Conservation (phyloP, 2,888 invertebrate species). For the Tuta absoluta region DNA sequence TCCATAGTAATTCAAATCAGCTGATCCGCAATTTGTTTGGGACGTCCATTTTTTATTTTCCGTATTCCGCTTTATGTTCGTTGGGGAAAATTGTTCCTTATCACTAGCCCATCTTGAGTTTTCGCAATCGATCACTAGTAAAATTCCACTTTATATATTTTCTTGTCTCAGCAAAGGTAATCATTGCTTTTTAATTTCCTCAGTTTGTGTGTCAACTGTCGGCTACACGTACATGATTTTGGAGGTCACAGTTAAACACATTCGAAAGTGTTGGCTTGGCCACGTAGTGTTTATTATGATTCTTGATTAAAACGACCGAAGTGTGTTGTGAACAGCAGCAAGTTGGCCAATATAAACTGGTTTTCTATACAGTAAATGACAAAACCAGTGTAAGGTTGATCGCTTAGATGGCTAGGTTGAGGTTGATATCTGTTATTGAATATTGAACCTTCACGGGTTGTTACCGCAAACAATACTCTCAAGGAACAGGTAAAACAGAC, state of each 20-base stretch:
- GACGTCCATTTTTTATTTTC: too few species aligned
- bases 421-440: slow-evolving; percentile 44
- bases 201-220: slow-evolving; percentile 49
- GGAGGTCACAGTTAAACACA: slow-evolving; percentile 63
- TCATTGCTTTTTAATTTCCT: slow-evolving; percentile 49
- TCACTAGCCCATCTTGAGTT: too few species aligned
- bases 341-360: too few species aligned
- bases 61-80: too few species aligned
- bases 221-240: slow-evolving; percentile 66
- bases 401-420: neutral
- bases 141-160: too few species aligned
- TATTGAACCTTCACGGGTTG: slow-evolving; percentile 61
- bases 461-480: slow-evolving; percentile 54
- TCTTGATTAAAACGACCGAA: slow-evolving; percentile 43
- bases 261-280: slow-evolving; percentile 67
- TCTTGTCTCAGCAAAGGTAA: neutral
- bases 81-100: too few species aligned
- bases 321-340: slow-evolving; percentile 33
- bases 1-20: too few species aligned
- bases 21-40: too few species aligned
- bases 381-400: neutral
- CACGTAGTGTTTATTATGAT: slow-evolving; percentile 59
- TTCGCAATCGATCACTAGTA: too few species aligned
- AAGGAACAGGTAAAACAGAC: slow-evolving; percentile 50
- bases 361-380: too few species aligned